These are phyloP conservation scores for Harmothoe impar DNA, from an alignment of 2,888 invertebrate species.

Conservation along the genomic window DNA sequence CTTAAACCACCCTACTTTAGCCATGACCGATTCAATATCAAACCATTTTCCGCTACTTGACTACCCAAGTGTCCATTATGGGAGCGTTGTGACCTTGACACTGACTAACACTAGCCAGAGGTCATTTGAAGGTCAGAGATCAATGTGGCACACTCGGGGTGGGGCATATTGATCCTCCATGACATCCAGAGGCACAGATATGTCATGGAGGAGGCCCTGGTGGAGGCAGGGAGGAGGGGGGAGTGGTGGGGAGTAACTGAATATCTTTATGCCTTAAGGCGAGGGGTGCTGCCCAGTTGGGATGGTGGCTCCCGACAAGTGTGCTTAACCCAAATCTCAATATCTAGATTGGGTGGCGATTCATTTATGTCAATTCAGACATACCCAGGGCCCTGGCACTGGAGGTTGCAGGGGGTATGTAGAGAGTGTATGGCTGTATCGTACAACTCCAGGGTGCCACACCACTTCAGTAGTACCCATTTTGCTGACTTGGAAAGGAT, in stretches of 20 bases:
- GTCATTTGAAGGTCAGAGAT: slow-evolving; percentile 35
- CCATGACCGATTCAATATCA: slow-evolving; percentile 8
- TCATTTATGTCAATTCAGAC: too few relatives aligned
- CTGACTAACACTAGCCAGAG: neutral
- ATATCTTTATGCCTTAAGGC: neutral
- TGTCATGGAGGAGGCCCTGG: neutral
- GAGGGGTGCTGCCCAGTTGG: neutral
- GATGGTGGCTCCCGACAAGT: too few relatives aligned
- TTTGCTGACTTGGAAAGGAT: too few relatives aligned
- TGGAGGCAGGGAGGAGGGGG: neutral
- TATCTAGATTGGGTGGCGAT: too few relatives aligned
- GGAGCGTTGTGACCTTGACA: neutral
- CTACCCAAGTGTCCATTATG: neutral
- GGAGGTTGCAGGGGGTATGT: too few relatives aligned
- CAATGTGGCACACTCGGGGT: neutral
- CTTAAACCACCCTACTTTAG: neutral
- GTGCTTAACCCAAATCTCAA: too few relatives aligned
- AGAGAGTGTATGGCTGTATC: too few relatives aligned
- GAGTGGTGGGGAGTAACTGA: neutral
- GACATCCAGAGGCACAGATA: neutral
- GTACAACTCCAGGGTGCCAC: too few relatives aligned
- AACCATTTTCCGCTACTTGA: slow-evolving; percentile 35
- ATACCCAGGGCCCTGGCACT: too few relatives aligned
- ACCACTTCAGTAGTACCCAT: too few relatives aligned
- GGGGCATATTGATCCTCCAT: neutral